These are phyloP conservation scores for Nyctibius grandis DNA, from an alignment of 2,797 vertebrate genomes.

Conservation along the genomic window DNA sequence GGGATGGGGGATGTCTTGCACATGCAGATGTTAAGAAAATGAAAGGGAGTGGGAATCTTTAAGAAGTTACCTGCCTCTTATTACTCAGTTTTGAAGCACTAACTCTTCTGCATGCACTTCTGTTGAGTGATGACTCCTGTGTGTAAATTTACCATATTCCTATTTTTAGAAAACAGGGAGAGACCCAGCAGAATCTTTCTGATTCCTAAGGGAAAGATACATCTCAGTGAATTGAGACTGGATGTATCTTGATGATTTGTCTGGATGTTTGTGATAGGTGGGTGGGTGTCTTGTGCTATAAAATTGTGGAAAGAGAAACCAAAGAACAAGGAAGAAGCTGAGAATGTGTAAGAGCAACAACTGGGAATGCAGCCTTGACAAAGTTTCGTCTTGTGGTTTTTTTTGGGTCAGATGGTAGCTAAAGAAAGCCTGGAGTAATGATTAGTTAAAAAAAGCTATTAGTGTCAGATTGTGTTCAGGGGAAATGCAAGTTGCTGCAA, in stretches of 20 bases:
- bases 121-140: background rate
- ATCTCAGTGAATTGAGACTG: background rate
- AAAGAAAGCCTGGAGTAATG: background rate
- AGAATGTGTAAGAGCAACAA: background rate
- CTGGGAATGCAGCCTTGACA: background rate
- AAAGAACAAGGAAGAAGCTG: background rate
- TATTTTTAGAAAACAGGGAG: background rate
- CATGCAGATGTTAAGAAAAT: background rate
- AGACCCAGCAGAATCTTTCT: background rate
- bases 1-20: background rate
- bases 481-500: background rate
- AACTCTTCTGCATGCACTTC: background rate
- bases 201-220: background rate
- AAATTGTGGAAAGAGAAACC: background rate
- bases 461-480: background rate
- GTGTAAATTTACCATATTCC: background rate
- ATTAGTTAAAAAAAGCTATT: background rate
- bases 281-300: background rate
- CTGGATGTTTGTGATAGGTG: background rate
- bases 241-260: background rate
- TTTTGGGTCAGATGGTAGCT: background rate
- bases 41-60: background rate
- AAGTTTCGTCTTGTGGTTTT: accelerated
- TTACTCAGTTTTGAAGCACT: background rate
- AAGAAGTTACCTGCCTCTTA: background rate